Evolutionary conservation across 35 echinoderm and acorn worm genomes (phyloP).

Genomic region (Amphiura filiformis): DNA sequence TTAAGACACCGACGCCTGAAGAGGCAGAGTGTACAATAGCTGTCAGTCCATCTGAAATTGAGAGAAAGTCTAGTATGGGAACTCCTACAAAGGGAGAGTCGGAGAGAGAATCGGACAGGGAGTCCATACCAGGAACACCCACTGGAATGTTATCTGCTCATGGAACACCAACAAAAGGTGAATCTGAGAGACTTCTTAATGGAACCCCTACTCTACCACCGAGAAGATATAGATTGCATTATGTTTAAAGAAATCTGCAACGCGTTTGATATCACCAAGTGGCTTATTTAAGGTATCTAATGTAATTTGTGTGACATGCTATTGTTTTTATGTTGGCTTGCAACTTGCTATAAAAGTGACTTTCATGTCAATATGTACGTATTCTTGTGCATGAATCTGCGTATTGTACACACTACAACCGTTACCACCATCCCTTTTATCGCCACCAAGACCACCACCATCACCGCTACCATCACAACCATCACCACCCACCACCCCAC

Average conservation of each 20-base stretch:
- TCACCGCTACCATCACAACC: no score
- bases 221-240: background rate
- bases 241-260: background rate
- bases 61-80: background rate
- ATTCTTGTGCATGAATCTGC: no score
- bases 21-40: background rate
- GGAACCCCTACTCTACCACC: background rate
- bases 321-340: no score
- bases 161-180: background rate
- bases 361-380: no score
- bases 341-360: no score
- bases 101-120: background rate
- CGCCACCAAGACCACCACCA: no score
- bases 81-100: background rate
- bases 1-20: background rate
- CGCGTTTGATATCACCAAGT: background rate
- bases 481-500: no score
- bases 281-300: background rate
- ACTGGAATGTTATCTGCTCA: conserved; percentile 3
- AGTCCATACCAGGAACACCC: background rate
- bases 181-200: background rate
- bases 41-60: background rate
- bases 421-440: no score
- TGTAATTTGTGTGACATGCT: no score
- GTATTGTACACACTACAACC: no score